These are phyloP conservation scores for Meghimatium bilineatum DNA, from an alignment of 2,888 invertebrate species.

Conservation along the genomic window DNA sequence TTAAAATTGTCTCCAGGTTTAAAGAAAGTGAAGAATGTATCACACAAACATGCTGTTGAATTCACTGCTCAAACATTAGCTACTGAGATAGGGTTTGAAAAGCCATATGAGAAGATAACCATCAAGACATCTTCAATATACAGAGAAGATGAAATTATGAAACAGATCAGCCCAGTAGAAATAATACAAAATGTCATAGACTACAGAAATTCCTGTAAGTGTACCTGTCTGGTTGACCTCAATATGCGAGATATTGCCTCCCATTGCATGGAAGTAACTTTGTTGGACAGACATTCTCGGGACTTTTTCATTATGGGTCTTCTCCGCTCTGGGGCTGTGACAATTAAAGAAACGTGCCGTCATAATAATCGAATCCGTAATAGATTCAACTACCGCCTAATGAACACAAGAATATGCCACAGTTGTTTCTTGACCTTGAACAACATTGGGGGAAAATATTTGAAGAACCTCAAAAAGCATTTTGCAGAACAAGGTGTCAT, in stretches of 20 bases:
- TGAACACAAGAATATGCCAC: slow-evolving; percentile 40
- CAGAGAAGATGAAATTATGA: slow-evolving; percentile 31
- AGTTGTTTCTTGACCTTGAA: slow-evolving; percentile 34
- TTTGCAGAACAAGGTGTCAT: slow-evolving; percentile 27
- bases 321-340: slow-evolving; percentile 30
- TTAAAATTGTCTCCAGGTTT: background rate
- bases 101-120: slow-evolving; percentile 31
- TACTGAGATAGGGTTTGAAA: slow-evolving; percentile 7
- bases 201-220: slow-evolving; percentile 31
- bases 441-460: slow-evolving; percentile 35
- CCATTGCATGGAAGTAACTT: slow-evolving; percentile 40
- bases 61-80: slow-evolving; percentile 24
- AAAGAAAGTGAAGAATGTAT: background rate
- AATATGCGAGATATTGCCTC: slow-evolving; percentile 28
- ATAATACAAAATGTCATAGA: slow-evolving; percentile 33
- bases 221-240: slow-evolving; percentile 16
- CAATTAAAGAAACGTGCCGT: background rate
- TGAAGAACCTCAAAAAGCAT: slow-evolving; percentile 41
- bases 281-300: slow-evolving; percentile 34
- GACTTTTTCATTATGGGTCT: slow-evolving; percentile 40
- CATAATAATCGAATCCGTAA: slow-evolving; percentile 9
- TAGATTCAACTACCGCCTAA: slow-evolving; percentile 28
- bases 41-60: background rate
- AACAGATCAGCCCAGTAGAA: slow-evolving; percentile 32
- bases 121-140: slow-evolving; percentile 2